Conservation (phyloP, 2,113 vertebrate species). For the Passer domesticus region DNA sequence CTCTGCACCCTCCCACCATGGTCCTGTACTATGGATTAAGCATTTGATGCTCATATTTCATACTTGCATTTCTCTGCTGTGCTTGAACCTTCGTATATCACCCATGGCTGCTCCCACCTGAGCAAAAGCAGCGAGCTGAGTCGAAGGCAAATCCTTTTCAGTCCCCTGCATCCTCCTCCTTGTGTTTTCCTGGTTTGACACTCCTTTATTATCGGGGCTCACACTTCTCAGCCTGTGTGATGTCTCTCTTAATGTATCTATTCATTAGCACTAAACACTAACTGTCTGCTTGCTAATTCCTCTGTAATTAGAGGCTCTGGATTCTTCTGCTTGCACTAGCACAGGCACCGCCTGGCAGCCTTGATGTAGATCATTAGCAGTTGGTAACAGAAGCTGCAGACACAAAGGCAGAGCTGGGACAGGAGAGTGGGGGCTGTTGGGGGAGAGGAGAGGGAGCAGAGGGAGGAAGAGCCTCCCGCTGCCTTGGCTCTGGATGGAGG, state of each 20-base stretch:
- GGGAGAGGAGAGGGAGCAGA: neutral
- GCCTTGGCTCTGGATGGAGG: neutral
- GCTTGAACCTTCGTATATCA: neutral
- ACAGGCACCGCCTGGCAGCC: slow-evolving; percentile 21
- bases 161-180: slow-evolving; percentile 2
- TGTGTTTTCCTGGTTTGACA: slow-evolving; percentile 7
- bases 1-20: neutral
- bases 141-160: neutral
- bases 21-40: neutral
- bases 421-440: neutral
- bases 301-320: slow-evolving; percentile 69
- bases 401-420: slow-evolving; percentile 33
- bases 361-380: slow-evolving; percentile 54
- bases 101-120: neutral
- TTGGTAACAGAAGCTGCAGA: slow-evolving; percentile 46
- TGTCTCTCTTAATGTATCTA: slow-evolving; percentile 65
- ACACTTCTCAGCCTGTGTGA: slow-evolving; percentile 50
- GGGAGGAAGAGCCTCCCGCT: neutral
- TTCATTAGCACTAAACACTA: slow-evolving; percentile 72
- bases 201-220: slow-evolving; percentile 52
- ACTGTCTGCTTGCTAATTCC: slow-evolving; percentile 71
- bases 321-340: slow-evolving; percentile 36
- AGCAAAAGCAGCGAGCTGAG: neutral
- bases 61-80: neutral
- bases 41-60: neutral